Conservation (phyloP, 2,888 invertebrate genomes). For the Molanna angustata region DNA sequence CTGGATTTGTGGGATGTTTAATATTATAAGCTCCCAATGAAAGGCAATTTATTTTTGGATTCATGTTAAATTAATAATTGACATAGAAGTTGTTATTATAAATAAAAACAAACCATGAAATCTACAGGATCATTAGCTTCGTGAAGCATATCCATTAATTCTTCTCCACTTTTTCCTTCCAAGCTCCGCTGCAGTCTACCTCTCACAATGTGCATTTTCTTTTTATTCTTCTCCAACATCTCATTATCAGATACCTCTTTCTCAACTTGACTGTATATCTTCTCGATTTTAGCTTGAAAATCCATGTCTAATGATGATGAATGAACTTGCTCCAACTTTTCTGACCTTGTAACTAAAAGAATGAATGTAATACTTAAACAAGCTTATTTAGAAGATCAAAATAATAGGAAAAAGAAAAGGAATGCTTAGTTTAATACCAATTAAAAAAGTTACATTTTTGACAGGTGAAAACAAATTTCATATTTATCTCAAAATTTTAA, state of each 20-base stretch:
- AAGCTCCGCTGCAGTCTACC: neutral
- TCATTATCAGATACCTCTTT: constrained; percentile 41
- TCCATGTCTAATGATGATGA: constrained; percentile 49
- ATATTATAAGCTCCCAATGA: no score
- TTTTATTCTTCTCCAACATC: neutral
- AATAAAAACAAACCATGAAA: constrained; percentile 42
- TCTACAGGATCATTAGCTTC: constrained; percentile 48
- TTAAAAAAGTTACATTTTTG: no score
- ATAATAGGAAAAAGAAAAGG: no score
- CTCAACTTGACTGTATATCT: constrained; percentile 51
- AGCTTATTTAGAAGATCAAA: no score
- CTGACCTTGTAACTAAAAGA: constrained; percentile 48
- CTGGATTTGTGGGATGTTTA: no score
- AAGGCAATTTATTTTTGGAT: no score
- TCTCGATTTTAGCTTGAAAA: constrained; percentile 47
- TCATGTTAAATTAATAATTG: no score
- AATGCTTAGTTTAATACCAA: no score
- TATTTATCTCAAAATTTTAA: no score
- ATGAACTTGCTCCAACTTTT: constrained; percentile 45
- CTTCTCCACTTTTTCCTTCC: constrained; percentile 37
- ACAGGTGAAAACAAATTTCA: no score
- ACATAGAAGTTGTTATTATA: no score
- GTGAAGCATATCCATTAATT: constrained; percentile 47
- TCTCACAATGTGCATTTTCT: neutral
- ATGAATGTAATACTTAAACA: no score